Evolutionary conservation across 37 sponge, comb jelly and placozoan genomes (phyloP).

Genomic region (Theonella swinhoei): DNA sequence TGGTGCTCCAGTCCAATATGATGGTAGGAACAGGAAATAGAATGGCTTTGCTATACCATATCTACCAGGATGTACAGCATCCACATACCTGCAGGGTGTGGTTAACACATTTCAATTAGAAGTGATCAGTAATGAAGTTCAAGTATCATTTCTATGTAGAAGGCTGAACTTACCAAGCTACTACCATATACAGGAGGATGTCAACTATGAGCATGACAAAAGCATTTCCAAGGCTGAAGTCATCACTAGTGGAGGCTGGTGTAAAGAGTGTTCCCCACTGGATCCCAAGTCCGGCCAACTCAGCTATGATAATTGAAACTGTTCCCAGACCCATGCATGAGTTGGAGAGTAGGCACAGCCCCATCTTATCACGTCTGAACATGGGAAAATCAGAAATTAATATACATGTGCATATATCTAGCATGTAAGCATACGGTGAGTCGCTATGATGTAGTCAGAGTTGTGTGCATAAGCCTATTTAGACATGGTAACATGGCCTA

Average conservation of each 20-base stretch:
- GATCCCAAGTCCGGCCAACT: conserved; percentile 71
- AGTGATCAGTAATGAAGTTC: neutral
- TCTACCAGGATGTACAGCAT: conserved; percentile 81
- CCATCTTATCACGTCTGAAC: conserved; percentile 60
- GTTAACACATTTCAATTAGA: neutral
- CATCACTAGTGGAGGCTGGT: conserved; percentile 69
- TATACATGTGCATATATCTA: too few species aligned
- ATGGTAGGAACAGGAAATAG: conserved; percentile 74
- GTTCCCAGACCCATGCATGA: conserved; percentile 83
- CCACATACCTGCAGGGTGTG: conserved; percentile 65
- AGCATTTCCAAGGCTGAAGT: conserved; percentile 67
- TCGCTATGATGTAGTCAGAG: too few species aligned
- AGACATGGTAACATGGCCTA: too few species aligned
- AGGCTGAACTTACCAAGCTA: conserved; percentile 77
- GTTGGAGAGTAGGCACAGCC: conserved; percentile 80
- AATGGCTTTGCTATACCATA: conserved; percentile 82
- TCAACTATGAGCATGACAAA: conserved; percentile 83
- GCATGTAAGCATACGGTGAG: too few species aligned
- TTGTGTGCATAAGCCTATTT: too few species aligned
- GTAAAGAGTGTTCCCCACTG: conserved; percentile 58
- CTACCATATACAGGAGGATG: conserved; percentile 77
- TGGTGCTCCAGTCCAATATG: conserved; percentile 68
- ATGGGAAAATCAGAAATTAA: too few species aligned
- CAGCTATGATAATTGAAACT: conserved; percentile 60
- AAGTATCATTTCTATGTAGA: neutral